A percentile compares a stretch with the other conserved stretches of the same genome.
Evolutionary conservation across 2,888 invertebrate species (phyloP).

Genomic region (Stomorhina lunata): DNA sequence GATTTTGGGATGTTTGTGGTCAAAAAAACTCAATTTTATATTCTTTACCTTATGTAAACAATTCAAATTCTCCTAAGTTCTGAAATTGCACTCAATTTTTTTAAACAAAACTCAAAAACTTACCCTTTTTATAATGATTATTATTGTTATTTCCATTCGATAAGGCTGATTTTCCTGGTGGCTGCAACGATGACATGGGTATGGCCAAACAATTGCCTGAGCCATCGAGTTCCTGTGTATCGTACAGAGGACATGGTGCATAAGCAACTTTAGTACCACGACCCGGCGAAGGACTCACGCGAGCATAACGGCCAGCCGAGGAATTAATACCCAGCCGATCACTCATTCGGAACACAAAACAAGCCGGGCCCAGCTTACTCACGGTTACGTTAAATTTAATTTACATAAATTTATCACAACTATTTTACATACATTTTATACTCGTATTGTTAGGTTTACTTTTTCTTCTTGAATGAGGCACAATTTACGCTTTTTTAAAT

Average conservation of each 20-base stretch:
- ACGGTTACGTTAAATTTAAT: too few species aligned
- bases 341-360: slow-evolving; percentile 70
- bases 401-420: too few species aligned
- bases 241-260: slow-evolving; percentile 78
- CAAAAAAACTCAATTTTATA: too few species aligned
- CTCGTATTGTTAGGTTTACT: too few species aligned
- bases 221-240: slow-evolving; percentile 77
- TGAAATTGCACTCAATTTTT: background rate
- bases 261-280: slow-evolving; percentile 79
- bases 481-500: slow-evolving; percentile 27
- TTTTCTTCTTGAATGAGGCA: too few species aligned
- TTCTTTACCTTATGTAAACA: too few species aligned
- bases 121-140: slow-evolving; percentile 70
- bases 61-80: background rate
- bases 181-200: slow-evolving; percentile 79
- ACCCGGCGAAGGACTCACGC: slow-evolving; percentile 79
- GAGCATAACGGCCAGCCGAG: slow-evolving; percentile 76
- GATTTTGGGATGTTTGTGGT: too few species aligned
- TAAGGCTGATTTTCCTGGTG: slow-evolving; percentile 50
- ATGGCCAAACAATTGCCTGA: slow-evolving; percentile 79
- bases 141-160: slow-evolving; percentile 37
- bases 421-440: too few species aligned
- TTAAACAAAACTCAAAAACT: slow-evolving; percentile 17
- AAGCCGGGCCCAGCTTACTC: background rate
- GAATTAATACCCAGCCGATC: slow-evolving; percentile 69